These are phyloP conservation scores for Mugil cephalus DNA, from an alignment of 2,113 vertebrate genomes.

Conservation along the genomic window DNA sequence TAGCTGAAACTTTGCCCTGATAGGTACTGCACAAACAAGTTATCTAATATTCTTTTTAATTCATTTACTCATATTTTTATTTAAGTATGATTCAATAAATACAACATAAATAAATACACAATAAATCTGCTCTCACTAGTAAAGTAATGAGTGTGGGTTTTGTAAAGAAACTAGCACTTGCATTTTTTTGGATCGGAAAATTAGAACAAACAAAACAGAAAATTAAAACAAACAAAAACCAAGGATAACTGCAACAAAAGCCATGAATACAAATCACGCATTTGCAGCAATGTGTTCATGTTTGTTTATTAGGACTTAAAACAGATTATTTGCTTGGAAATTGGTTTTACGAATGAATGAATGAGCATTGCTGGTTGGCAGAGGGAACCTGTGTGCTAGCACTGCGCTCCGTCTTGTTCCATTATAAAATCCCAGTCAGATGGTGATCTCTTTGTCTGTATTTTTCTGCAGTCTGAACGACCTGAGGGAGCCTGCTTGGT, in stretches of 20 bases:
- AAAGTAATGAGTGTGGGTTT: too few species aligned
- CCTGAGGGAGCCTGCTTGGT: constrained; percentile 15
- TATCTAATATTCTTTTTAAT: too few species aligned
- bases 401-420: constrained; percentile 7
- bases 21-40: too few species aligned
- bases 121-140: too few species aligned
- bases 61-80: too few species aligned
- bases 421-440: constrained; percentile 31
- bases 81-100: too few species aligned
- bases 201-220: too few species aligned
- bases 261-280: constrained; percentile 4
- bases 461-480: constrained; percentile 17
- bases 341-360: constrained; percentile 18
- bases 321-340: constrained; percentile 8
- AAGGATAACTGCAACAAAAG: background rate
- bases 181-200: too few species aligned
- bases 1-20: too few species aligned
- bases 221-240: background rate
- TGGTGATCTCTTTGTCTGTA: constrained; percentile 19
- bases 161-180: too few species aligned
- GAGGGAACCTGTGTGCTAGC: constrained; percentile 20
- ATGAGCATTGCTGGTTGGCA: constrained; percentile 31
- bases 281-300: constrained; percentile 22
- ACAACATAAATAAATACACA: too few species aligned
- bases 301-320: constrained; percentile 18